phyloP scores from a whole-genome alignment of 2,113 vertebrate genomes.

The Catharus bicknelli region DNA sequence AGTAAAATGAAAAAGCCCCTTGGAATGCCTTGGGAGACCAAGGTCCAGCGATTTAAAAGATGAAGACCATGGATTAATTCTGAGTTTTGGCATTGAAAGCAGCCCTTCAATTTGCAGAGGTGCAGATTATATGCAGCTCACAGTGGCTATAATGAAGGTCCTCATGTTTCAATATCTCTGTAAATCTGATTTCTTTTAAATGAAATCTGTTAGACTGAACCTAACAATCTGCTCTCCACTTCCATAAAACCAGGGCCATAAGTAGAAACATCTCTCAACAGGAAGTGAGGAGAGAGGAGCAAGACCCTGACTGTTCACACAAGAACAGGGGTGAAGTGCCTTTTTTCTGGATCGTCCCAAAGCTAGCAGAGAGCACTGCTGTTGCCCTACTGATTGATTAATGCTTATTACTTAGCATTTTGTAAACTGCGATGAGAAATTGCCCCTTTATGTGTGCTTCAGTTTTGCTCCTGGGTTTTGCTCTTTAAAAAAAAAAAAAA shows the following conservation, averaged over 20 bases:
- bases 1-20: neutral
- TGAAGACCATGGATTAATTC: neutral
- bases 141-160: neutral
- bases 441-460: accelerated
- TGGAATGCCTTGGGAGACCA: neutral
- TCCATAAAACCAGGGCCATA: neutral
- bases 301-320: neutral
- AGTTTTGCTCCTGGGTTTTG: neutral
- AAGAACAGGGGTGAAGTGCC: neutral
- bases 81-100: neutral
- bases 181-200: neutral
- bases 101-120: neutral
- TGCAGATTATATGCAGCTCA: neutral
- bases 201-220: neutral
- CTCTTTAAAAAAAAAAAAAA: neutral
- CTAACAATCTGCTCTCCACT: accelerated
- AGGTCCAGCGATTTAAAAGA: neutral
- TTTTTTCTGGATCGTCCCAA: neutral
- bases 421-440: neutral
- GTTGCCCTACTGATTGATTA: neutral
- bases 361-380: neutral
- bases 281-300: neutral
- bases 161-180: neutral
- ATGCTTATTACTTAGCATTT: neutral
- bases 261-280: accelerated